Evolutionary conservation across 1,140 invertebrate genomes (phyloP).

Genomic region (Anadara kagoshimensis): DNA sequence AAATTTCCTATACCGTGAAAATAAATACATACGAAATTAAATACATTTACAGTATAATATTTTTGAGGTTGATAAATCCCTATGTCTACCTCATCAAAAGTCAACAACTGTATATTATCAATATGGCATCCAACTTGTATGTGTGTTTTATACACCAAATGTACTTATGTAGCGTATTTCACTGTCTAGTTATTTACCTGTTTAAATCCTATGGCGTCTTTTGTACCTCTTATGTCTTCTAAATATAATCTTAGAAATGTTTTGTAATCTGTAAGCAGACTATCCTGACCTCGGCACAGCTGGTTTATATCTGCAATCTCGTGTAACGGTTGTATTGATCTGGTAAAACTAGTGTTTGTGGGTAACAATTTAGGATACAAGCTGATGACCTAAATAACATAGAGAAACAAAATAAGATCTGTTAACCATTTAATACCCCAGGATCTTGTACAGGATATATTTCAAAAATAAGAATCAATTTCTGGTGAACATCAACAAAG

Average conservation of each 20-base stretch:
- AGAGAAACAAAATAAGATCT: conserved; percentile 5
- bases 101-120: no score
- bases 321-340: conserved; percentile 74
- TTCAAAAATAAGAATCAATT: no score
- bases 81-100: no score
- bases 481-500: no score
- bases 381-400: conserved; percentile 71
- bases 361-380: conserved; percentile 74
- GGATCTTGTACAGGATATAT: no score
- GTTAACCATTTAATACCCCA: no score
- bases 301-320: conserved; percentile 75
- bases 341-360: conserved; percentile 64
- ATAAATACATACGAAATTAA: no score
- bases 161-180: no score
- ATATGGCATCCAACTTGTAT: no score
- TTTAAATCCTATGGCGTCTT: conserved; percentile 58
- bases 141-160: background rate
- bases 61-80: no score
- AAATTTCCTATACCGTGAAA: no score
- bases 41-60: no score
- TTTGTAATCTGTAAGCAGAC: conserved; percentile 66
- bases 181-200: conserved; percentile 58
- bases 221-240: conserved; percentile 68
- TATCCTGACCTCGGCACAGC: conserved; percentile 67
- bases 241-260: conserved; percentile 70